Base-by-base conservation (phyloP, 2,888 invertebrate species). In the Blera fallax region DNA sequence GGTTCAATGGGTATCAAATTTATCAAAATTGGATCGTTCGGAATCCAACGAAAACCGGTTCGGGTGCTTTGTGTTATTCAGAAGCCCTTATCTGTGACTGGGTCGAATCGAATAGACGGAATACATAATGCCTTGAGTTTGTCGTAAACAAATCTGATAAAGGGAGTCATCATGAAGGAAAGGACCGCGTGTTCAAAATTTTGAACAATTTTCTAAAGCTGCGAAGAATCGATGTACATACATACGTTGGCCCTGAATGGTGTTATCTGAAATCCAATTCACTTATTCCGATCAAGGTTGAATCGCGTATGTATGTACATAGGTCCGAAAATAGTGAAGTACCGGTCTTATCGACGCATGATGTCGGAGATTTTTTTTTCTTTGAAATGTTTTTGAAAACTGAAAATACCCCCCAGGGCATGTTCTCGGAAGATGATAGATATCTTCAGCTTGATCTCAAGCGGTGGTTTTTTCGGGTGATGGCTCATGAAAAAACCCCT, bases 21-120 rank as follows among this genome's bases (percentile, higher is more conserved):
- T 82, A 88, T 88, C 87, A 79, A 84, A 84, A 76, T 50, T 84
- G 67, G 87, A 82, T 74, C 83, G 73, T 58, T 67, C 40, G 2
- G 48, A 48, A 80, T 67, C 83, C 50, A 62, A 80, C 64, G 18
- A 11, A 40, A 87, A 79, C 87, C 34, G 80, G 88, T 70, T 80
- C 45, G 10, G 3, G 48, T 8, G 27, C 48, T 72, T 50, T 72
- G 29, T 69, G 18, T 32, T 37, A 3, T 52, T 32, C 11, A 27
- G 4, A 5, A 54, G 21, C 45, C 43, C 56, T 43, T 70, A 70
- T 70, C 69, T 29, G 8, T 24, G 34, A 69, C 7, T 43, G 54
- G 52, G 69, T 54, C 69, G 29, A n/a, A 40, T 18, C 11, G 27
- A 54, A 52, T 52, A 37, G 50, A 14, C 48, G 50, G 37, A 50